phyloP scores from a whole-genome alignment of 2,888 invertebrate species.

The Nephrotoma guestfalica region DNA sequence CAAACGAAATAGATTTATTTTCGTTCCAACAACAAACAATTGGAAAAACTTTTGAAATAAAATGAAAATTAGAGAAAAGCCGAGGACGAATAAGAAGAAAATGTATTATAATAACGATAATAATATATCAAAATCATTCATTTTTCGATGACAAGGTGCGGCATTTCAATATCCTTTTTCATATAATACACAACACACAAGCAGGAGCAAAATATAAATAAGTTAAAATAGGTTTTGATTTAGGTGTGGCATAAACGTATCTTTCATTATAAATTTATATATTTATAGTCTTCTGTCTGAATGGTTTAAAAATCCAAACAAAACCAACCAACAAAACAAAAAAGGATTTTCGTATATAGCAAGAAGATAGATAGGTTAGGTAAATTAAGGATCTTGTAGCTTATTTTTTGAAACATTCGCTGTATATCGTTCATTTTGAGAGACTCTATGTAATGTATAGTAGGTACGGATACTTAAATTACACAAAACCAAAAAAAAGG shows the following conservation, averaged over 20 bases:
- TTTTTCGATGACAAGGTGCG: conserved; percentile 5
- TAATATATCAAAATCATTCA: conserved; percentile 6
- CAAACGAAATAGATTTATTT: background rate
- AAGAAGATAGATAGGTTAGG: background rate
- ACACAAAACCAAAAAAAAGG: background rate
- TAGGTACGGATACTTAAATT: background rate
- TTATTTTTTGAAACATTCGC: background rate
- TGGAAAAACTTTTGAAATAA: background rate
- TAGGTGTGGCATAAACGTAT: conserved; percentile 5
- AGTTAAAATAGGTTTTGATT: conserved; percentile 3
- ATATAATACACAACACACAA: background rate
- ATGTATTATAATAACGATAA: background rate
- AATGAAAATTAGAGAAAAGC: background rate
- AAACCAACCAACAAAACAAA: background rate
- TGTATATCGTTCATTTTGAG: background rate
- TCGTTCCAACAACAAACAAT: background rate
- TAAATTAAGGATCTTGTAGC: background rate
- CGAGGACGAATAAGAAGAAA: background rate
- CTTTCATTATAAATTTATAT: background rate
- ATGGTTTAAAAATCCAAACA: background rate
- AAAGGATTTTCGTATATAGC: background rate
- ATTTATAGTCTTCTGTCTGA: background rate
- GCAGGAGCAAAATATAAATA: background rate
- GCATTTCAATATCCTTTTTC: conserved; percentile 5
- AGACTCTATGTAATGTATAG: background rate